phyloP scores from a whole-genome alignment of 2,113 vertebrate species.

The Perognathus longimembris region DNA sequence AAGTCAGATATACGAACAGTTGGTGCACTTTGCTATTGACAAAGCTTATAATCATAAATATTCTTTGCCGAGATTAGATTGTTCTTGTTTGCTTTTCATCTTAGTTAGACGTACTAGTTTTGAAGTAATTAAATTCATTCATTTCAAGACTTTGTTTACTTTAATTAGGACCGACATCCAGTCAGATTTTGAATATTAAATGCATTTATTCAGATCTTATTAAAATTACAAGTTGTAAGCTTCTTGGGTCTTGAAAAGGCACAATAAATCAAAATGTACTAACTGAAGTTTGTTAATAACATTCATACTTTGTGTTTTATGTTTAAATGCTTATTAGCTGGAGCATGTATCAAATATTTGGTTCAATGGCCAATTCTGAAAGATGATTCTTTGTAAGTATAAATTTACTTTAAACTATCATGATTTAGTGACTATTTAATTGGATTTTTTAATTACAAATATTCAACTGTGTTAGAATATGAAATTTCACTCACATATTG shows the following conservation, averaged over 20 bases:
- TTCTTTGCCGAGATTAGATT: constrained; percentile 83
- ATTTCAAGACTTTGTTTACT: constrained; percentile 83
- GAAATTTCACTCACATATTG: constrained; percentile 22
- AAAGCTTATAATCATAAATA: constrained; percentile 86
- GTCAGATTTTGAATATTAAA: constrained; percentile 82
- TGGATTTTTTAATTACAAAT: constrained; percentile 42
- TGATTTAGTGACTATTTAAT: constrained; percentile 19
- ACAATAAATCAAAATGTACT: constrained; percentile 54
- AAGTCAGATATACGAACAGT: constrained; percentile 86
- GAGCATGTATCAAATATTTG: constrained; percentile 7
- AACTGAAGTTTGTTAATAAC: constrained; percentile 41
- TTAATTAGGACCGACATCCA: constrained; percentile 83
- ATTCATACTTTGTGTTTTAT: constrained; percentile 29
- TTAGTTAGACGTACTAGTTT: constrained; percentile 77
- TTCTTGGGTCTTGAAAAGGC: constrained; percentile 51
- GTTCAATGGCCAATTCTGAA: constrained; percentile 28
- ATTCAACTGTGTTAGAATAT: not conserved
- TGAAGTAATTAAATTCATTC: constrained; percentile 83
- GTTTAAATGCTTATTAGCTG: constrained; percentile 40
- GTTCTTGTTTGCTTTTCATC: constrained; percentile 80
- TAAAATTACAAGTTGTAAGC: constrained; percentile 75
- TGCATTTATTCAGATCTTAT: constrained; percentile 75
- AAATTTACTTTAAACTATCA: not conserved
- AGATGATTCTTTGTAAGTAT: not conserved
- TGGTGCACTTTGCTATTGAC: constrained; percentile 87